phyloP scores from a whole-genome alignment of 2,113 vertebrate genomes.

The Notothenia rossii region DNA sequence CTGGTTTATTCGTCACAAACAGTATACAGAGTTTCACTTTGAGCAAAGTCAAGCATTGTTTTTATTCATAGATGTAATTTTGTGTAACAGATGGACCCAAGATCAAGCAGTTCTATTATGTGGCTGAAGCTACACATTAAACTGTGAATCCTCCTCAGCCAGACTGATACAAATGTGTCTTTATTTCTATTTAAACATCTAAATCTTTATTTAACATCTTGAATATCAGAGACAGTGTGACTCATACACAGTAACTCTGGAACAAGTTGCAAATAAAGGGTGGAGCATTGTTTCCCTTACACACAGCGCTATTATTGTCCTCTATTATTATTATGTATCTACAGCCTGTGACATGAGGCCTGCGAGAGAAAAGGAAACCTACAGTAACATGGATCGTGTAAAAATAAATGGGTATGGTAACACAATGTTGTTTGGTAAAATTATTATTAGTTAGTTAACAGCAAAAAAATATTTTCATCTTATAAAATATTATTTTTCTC shows the following conservation, averaged over 20 bases:
- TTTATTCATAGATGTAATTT: not conserved
- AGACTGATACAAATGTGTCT: no score
- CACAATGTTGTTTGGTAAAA: not conserved
- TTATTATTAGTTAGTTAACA: not conserved
- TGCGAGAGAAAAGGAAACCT: slow-evolving; percentile 16
- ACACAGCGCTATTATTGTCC: no score
- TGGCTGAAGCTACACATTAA: not conserved
- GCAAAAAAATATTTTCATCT: no score
- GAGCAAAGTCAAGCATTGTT: not conserved
- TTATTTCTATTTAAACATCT: no score
- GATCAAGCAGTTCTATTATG: not conserved
- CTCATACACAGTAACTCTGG: not conserved
- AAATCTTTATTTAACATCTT: not conserved
- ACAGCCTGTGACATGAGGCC: not conserved
- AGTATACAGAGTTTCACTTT: not conserved
- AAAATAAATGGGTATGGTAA: not conserved
- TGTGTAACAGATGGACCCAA: not conserved
- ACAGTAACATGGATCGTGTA: slow-evolving; percentile 8
- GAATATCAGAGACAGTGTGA: not conserved
- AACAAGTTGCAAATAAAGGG: not conserved
- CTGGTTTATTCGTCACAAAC: not conserved
- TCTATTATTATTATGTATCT: not conserved
- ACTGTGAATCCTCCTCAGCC: no score
- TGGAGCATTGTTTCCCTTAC: not conserved
- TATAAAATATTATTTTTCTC: no score